phyloP scores from a whole-genome alignment of 2,797 vertebrate genomes.

The Crax fasciolata region DNA sequence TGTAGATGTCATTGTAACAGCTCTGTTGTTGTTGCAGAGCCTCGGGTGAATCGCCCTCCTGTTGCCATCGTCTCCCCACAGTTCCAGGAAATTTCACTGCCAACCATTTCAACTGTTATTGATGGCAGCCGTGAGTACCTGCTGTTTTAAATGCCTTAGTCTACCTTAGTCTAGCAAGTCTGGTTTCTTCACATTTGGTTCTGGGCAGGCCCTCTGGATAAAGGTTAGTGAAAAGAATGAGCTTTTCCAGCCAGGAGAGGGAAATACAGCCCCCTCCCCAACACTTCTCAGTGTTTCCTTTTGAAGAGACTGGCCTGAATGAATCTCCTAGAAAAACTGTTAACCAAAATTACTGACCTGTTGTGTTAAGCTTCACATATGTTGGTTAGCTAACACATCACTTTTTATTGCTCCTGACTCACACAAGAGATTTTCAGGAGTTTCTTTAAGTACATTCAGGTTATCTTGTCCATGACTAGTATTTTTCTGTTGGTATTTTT shows the following conservation, averaged over 20 bases:
- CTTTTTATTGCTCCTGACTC: neutral
- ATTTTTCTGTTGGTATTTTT: neutral
- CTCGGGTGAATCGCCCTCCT: constrained; percentile 93
- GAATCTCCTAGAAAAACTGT: neutral
- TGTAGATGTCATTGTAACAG: constrained; percentile 19
- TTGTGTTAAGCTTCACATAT: accelerated
- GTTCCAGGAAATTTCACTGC: constrained; percentile 95
- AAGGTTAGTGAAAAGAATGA: neutral
- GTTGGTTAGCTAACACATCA: neutral
- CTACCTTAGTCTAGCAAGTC: neutral
- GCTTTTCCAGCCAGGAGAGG: neutral
- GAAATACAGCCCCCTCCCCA: accelerated
- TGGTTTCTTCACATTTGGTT: neutral
- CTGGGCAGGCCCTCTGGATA: neutral
- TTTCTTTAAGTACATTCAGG: neutral
- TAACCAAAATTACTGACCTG: neutral
- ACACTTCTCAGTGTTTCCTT: neutral
- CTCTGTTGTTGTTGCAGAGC: constrained; percentile 84
- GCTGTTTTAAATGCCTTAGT: neutral
- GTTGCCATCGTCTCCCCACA: constrained; percentile 94
- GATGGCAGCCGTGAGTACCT: constrained; percentile 95
- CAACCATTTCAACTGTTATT: constrained; percentile 96
- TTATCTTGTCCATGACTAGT: neutral
- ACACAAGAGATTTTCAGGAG: neutral
- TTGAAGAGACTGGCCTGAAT: neutral